Percentiles rank a stretch among this genome's conserved stretches.
Evolutionary conservation across 30 jellyfish, hydroid and myxozoan genomes (phyloP).

Genomic region (Chrysaora quinquecirrha): DNA sequence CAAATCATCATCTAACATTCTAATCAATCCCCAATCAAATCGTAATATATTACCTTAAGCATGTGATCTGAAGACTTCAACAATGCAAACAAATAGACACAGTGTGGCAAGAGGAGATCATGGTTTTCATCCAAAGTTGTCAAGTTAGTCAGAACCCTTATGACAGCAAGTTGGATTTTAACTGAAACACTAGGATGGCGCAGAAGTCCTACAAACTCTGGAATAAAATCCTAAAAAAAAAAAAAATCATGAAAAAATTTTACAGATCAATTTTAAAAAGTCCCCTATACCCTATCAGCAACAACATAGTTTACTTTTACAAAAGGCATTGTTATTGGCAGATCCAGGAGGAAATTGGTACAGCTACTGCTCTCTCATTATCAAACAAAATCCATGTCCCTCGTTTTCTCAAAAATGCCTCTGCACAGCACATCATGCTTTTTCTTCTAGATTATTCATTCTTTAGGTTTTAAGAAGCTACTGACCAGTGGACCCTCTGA

Average conservation of each 20-base stretch:
- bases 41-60: background rate
- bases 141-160: conserved; percentile 82
- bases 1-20: background rate
- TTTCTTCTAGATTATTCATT: too few species aligned
- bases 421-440: too few species aligned
- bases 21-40: background rate
- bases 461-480: too few species aligned
- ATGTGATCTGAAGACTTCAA: conserved; percentile 38
- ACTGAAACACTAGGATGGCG: conserved; percentile 15
- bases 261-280: background rate
- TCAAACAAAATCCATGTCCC: too few species aligned
- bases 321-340: background rate
- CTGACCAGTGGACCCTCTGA: too few species aligned
- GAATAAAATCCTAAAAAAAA: conserved; percentile 31
- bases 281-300: background rate
- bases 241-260: background rate
- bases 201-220: conserved; percentile 33
- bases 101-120: conserved; percentile 43
- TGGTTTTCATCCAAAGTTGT: conserved; percentile 84
- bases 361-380: background rate
- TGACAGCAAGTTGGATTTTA: conserved; percentile 55
- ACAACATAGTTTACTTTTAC: too few species aligned
- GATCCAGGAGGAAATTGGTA: background rate
- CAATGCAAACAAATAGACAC: conserved; percentile 45
- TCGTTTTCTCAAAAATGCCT: too few species aligned